These are phyloP conservation scores for Poeciliopsis turrubarensis DNA, from an alignment of 2,113 vertebrate species.

Conservation along the genomic window DNA sequence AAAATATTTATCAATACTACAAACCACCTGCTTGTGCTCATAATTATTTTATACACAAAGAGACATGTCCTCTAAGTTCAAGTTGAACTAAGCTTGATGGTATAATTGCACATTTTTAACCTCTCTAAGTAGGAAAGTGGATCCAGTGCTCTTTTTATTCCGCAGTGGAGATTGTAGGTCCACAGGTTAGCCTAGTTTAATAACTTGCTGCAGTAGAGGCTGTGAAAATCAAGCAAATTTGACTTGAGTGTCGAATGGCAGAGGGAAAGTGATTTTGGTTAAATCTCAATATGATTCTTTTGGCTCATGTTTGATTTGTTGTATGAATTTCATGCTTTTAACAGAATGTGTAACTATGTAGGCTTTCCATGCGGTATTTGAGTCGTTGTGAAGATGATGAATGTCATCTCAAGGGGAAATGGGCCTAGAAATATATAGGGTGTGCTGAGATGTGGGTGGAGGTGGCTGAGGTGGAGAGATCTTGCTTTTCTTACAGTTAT, in stretches of 20 bases:
- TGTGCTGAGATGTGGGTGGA: background rate
- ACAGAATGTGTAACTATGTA: background rate
- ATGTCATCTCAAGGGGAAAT: background rate
- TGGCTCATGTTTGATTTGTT: conserved; percentile 11
- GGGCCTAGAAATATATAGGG: background rate
- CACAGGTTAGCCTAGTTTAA: conserved; percentile 50
- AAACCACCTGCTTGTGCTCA: conserved; percentile 15
- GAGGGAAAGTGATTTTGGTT: conserved; percentile 32
- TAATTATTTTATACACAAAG: conserved; percentile 21
- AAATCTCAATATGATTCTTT: conserved; percentile 24
- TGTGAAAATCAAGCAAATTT: conserved; percentile 53
- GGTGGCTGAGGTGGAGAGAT: background rate
- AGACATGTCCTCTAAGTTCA: conserved; percentile 32
- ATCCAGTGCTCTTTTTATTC: conserved; percentile 35
- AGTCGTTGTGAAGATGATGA: background rate
- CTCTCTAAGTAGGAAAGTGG: conserved; percentile 28
- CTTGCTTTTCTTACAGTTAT: background rate
- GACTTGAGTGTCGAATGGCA: conserved; percentile 37
- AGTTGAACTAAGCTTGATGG: conserved; percentile 28
- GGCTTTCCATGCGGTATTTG: background rate
- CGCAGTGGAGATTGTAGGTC: conserved; percentile 30
- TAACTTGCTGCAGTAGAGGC: conserved; percentile 31
- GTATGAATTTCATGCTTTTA: background rate
- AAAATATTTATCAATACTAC: conserved; percentile 5
- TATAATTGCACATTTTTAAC: conserved; percentile 58